These are phyloP conservation scores for Spermophilus dauricus DNA, from an alignment of 2,113 vertebrate species.

Conservation along the genomic window DNA sequence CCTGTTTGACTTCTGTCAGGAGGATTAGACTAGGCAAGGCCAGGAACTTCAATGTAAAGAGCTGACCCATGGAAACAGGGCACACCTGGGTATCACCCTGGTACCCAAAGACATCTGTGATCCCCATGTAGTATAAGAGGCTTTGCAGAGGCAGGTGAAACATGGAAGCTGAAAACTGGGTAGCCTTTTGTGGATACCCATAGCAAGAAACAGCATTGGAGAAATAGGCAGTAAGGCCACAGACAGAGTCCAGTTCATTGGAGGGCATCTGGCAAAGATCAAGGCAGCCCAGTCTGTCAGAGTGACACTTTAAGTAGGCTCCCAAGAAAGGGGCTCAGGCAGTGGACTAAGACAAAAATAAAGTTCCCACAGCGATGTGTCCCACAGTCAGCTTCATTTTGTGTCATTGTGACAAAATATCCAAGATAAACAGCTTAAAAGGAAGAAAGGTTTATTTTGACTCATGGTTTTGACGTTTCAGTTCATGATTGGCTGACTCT, in stretches of 20 bases:
- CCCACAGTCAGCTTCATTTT: not conserved
- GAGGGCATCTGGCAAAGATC: not conserved
- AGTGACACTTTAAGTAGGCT: not conserved
- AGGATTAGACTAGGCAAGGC: not conserved
- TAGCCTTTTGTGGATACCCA: not conserved
- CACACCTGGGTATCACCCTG: not conserved
- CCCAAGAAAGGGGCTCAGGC: not conserved
- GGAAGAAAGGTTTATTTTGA: not conserved
- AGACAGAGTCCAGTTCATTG: not conserved
- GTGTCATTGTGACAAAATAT: not conserved
- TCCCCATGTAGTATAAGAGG: not conserved
- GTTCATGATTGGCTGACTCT: not conserved
- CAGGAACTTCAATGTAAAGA: conserved; percentile 9
- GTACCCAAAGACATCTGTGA: not conserved
- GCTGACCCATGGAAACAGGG: not conserved
- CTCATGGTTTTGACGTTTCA: not conserved
- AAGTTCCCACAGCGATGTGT: not conserved
- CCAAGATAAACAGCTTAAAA: not conserved
- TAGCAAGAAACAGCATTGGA: not conserved
- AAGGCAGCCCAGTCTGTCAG: not conserved
- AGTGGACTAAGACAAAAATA: not conserved
- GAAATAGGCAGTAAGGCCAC: not conserved
- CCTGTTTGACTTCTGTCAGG: not conserved
- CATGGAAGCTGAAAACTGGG: not conserved
- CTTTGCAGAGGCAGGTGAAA: not conserved